Percentiles rank a stretch among this genome's conserved stretches.
Evolutionary conservation across 2,888 invertebrate genomes (phyloP).

Genomic region (Druceiella hillmani): DNA sequence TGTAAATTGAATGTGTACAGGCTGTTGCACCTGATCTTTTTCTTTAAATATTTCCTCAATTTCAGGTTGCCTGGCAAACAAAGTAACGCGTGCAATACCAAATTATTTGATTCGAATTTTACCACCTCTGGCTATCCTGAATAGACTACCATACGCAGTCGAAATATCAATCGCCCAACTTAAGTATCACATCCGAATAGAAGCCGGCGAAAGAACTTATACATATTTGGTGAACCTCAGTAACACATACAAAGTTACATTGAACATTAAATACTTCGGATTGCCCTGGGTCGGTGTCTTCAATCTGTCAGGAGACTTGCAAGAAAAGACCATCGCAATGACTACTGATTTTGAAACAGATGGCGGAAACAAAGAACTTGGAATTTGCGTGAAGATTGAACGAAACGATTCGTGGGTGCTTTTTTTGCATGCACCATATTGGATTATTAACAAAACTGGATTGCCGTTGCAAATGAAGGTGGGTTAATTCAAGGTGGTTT

Average conservation of each 20-base stretch:
- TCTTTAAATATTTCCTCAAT: no score
- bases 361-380: slow-evolving; percentile 58
- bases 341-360: slow-evolving; percentile 62
- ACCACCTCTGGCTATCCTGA: slow-evolving; percentile 70
- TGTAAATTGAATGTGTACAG: no score
- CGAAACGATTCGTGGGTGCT: slow-evolving; percentile 59
- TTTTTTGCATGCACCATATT: slow-evolving; percentile 73
- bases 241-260: slow-evolving; percentile 21
- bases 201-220: slow-evolving; percentile 66
- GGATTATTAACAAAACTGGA: slow-evolving; percentile 86
- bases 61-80: slow-evolving; percentile 38
- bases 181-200: slow-evolving; percentile 53
- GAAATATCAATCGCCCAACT: slow-evolving; percentile 50
- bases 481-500: slow-evolving; percentile 22
- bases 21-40: no score
- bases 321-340: slow-evolving; percentile 60
- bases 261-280: slow-evolving; percentile 58
- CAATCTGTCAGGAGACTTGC: slow-evolving; percentile 59
- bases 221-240: slow-evolving; percentile 60
- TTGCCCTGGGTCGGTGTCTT: slow-evolving; percentile 66
- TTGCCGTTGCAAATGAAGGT: slow-evolving; percentile 77
- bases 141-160: slow-evolving; percentile 69
- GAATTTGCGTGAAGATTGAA: slow-evolving; percentile 62
- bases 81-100: slow-evolving; percentile 54
- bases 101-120: slow-evolving; percentile 67